Conservation (phyloP, 2,888 invertebrate species). For the Drosophila acutilabella region DNA sequence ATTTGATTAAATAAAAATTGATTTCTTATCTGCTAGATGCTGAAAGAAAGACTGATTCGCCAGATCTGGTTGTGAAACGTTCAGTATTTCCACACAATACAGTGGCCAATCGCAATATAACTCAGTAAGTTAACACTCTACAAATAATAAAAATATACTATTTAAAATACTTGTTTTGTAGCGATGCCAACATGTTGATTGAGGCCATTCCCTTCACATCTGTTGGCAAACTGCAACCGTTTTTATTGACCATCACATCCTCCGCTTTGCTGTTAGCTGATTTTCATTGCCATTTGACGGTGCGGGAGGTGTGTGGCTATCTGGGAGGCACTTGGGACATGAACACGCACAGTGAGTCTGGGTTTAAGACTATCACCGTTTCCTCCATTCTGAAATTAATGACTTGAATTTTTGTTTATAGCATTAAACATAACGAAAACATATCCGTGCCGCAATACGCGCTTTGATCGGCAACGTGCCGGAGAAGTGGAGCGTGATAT, state of each 20-base stretch:
- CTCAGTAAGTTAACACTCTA: conserved; percentile 88
- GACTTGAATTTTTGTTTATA: conserved; percentile 82
- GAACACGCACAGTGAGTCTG: conserved; percentile 93
- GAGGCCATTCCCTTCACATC: conserved; percentile 95
- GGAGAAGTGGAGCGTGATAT: conserved; percentile 93
- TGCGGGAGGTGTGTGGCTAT: conserved; percentile 97
- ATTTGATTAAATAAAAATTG: conserved; percentile 3
- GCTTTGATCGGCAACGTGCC: conserved; percentile 91
- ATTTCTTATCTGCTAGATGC: conserved; percentile 84
- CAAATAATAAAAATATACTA: neutral
- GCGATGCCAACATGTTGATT: conserved; percentile 95
- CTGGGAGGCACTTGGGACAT: conserved; percentile 98
- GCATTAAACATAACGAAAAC: conserved; percentile 94
- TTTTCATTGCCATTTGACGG: conserved; percentile 97
- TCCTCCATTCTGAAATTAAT: neutral
- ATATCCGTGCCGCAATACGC: conserved; percentile 94
- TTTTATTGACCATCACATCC: conserved; percentile 93
- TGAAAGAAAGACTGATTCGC: conserved; percentile 87
- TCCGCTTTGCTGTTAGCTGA: conserved; percentile 95
- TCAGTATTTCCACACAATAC: conserved; percentile 91
- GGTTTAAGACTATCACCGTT: conserved; percentile 24
- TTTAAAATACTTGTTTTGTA: conserved; percentile 77
- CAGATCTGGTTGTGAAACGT: conserved; percentile 87
- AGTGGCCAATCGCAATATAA: conserved; percentile 90
- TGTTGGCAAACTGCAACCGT: conserved; percentile 96